Evolutionary conservation across 1,140 invertebrate genomes (phyloP).

Genomic region (Zaprionus camerounensis): DNA sequence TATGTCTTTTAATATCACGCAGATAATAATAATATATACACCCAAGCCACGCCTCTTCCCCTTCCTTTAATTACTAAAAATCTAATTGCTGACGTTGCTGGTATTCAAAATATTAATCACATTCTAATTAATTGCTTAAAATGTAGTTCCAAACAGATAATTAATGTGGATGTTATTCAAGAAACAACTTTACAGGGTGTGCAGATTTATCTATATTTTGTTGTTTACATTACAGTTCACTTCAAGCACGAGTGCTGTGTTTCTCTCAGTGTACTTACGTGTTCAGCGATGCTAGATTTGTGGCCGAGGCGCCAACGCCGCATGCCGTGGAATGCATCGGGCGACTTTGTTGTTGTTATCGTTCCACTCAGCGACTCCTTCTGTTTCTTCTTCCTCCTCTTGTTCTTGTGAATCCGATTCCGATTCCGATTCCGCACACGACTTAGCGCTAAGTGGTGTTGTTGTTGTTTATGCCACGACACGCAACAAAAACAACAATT

Average conservation of each 20-base stretch:
- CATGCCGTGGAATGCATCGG: constrained; percentile 81
- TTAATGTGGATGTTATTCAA: no score
- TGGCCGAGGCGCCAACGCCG: constrained; percentile 76
- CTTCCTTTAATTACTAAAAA: no score
- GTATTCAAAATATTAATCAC: no score
- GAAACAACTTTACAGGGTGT: no score
- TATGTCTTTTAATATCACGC: no score
- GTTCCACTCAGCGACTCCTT: constrained; percentile 27
- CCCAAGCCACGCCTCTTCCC: no score
- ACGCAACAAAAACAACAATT: constrained; percentile 27
- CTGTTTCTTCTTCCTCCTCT: no score
- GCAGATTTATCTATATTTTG: no score
- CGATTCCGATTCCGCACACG: constrained; percentile 11
- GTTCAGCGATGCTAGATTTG: constrained; percentile 67
- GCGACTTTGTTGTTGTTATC: constrained; percentile 52
- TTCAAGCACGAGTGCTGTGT: background rate
- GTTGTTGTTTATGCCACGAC: constrained; percentile 40
- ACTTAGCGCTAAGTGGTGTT: constrained; percentile 33
- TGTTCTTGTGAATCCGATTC: constrained; percentile 31
- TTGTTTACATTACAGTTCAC: background rate
- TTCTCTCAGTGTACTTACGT: constrained; percentile 54
- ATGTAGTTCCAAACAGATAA: no score
- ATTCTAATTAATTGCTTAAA: no score
- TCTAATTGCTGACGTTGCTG: no score
- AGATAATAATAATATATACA: no score